A percentile compares a stretch with the other conserved stretches of the same genome.
phyloP scores from a whole-genome alignment of 2,113 vertebrate genomes.

The Mesitornis unicolor region DNA sequence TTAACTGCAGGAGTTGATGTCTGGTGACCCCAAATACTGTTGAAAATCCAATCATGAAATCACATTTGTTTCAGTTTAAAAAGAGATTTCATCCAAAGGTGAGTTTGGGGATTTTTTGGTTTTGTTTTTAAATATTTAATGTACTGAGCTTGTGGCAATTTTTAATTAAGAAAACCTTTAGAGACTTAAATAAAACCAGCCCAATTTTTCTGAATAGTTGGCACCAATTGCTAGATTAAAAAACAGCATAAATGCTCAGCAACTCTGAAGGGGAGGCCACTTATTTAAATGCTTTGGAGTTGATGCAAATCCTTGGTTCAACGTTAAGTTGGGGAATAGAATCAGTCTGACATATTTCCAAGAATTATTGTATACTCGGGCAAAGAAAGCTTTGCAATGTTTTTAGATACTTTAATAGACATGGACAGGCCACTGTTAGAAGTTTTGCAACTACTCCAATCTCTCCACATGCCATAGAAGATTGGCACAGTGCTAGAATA shows the following conservation, averaged over 20 bases:
- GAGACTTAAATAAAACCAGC: neutral
- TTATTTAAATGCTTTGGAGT: neutral
- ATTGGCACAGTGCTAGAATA: neutral
- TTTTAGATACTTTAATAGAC: neutral
- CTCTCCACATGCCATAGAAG: neutral
- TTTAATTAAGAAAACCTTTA: neutral
- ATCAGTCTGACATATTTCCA: neutral
- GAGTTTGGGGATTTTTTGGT: fast-evolving
- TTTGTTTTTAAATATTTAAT: neutral
- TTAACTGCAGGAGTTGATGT: neutral
- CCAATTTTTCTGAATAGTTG: neutral
- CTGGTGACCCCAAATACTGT: neutral
- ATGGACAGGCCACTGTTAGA: neutral
- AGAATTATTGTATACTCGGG: neutral
- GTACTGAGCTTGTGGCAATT: neutral
- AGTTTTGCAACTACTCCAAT: neutral
- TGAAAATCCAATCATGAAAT: neutral
- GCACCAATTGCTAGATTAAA: neutral
- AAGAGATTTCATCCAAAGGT: neutral
- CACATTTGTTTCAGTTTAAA: neutral
- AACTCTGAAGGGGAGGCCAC: neutral
- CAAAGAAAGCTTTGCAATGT: neutral
- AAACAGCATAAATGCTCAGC: neutral
- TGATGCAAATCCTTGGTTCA: neutral
- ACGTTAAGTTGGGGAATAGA: neutral